Base-by-base conservation (phyloP, 2,888 invertebrate genomes). In the Mylabris sibirica region DNA sequence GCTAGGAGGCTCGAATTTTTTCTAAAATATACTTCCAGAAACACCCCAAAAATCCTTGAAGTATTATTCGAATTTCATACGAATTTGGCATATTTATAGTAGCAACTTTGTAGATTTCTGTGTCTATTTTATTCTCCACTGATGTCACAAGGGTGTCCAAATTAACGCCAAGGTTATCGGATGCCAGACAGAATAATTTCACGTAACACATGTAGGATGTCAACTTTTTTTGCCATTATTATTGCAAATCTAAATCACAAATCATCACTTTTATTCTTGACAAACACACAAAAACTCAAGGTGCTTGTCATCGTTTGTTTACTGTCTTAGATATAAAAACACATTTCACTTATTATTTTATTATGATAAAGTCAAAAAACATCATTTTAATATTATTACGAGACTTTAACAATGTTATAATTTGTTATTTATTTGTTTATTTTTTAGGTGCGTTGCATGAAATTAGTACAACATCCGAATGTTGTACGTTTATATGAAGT, bases 401-500 rank as follows among this genome's bases (percentile, higher is more conserved):
- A 8, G 53, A 59, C n/a, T n/a, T n/a, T n/a, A n/a, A n/a, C n/a
- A n/a, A n/a, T n/a, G n/a, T n/a, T n/a, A n/a, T n/a, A n/a, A 34
- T 5, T 24, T 30, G 44, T 60, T 66, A 3, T 38, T 63, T 35
- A 62, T 66, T 71, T 69, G 17, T 44, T 24, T 35, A 9, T 65
- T 72, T 81, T 85, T 67, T 81, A 93, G 95, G 92, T 96, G 72
- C 90, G 97, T 74, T 99, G 98, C 85, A 99, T 99, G 98, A 99
- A 99, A 87, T 87, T 99, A 79, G 99, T 99, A 60, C 99, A 99
- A 85, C 99, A 99, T 87, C 98, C 99, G 38, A 97, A 99, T 87
- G 98, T 99, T 53, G 99, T 99, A 60, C 89, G 98, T 67, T 88
- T 99, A 63, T 99, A 99, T 87, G 98, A 99, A 89, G 99, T 99